Evolutionary conservation across 2,113 vertebrate species (phyloP).

Genomic region (Leptobrachium ailaonicum): DNA sequence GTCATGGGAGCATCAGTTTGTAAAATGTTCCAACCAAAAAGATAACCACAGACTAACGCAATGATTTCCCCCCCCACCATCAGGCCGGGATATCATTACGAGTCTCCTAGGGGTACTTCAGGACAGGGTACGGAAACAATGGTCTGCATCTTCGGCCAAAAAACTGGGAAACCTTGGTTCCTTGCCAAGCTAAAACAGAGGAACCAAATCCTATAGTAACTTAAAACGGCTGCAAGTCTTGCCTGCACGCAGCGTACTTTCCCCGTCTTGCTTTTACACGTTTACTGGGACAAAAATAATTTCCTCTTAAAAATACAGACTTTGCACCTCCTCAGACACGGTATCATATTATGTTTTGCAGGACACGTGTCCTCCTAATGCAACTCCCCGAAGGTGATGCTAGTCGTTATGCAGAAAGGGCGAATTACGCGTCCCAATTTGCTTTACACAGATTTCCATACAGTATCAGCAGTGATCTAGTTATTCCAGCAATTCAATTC

Average conservation of each 20-base stretch:
- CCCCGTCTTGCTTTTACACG: not conserved
- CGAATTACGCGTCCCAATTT: too few species aligned
- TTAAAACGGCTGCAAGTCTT: not conserved
- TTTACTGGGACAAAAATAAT: not conserved
- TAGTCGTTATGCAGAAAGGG: too few species aligned
- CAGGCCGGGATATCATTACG: not conserved
- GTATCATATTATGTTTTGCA: too few species aligned
- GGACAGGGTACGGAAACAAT: not conserved
- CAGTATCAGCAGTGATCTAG: too few species aligned
- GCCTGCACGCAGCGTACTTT: not conserved
- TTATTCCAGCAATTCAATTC: too few species aligned
- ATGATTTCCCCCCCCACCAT: not conserved
- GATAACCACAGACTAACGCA: not conserved
- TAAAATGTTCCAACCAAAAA: too few species aligned
- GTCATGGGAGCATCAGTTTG: too few species aligned
- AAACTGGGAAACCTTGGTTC: not conserved
- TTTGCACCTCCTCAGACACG: too few species aligned
- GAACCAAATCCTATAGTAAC: not conserved
- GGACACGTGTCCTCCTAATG: too few species aligned
- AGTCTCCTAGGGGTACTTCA: not conserved
- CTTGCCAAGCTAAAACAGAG: constrained; percentile 9
- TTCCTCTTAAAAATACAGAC: not conserved
- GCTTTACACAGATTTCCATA: too few species aligned
- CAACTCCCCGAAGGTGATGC: too few species aligned
- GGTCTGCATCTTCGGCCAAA: not conserved